Evolutionary conservation across 2,888 invertebrate genomes (phyloP), one percentile per base, ranked within the genome.

Genomic region (Philereme vetulata): DNA sequence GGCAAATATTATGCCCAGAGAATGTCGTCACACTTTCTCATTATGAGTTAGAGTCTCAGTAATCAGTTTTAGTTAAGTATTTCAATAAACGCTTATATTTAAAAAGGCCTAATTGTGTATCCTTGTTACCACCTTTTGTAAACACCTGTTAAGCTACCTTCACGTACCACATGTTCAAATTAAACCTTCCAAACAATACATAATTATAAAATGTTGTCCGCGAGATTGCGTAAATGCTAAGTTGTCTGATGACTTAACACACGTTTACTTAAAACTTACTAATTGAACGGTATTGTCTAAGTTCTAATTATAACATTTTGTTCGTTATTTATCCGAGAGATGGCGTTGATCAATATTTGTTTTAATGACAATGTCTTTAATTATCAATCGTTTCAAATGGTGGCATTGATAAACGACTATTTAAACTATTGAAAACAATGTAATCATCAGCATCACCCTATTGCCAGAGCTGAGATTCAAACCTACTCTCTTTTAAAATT

Each of bases 271-370:
- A 53, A 53, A 56, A 56, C 56, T 54, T 57, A 70, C 61, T 72
- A 74, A 75, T 75, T 68, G 73, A 67, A 60, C 21, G 56, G 57
- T 59, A 73, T 75, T 74, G 72, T 75, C 50, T 54, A 7, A 48
- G 32, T 34, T 35, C 50, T 51, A 57, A 62, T 58, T 59, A 61
- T 43, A 34, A 44, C 55, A 52, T 59, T 59, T 49, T 49, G 36
- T 55, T 38, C 38, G 10, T 44, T 57, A 47, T 49, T 44, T 49
- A 36, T 34, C 51, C 36, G 40, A 38, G 36, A 51, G 51, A 36
- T 60, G 58, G 43, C 49, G 65, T 58, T 38, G 10, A 51, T 42
- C 49, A 60, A 55, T 65, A 64, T 68, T 68, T 53, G 48, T 50
- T 46, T 52, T n/a, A 21, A 47, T 21, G 10, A 73, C 73, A 75